Evolutionary conservation across 2,888 invertebrate genomes (phyloP).

Genomic region (Desoria tigrina): DNA sequence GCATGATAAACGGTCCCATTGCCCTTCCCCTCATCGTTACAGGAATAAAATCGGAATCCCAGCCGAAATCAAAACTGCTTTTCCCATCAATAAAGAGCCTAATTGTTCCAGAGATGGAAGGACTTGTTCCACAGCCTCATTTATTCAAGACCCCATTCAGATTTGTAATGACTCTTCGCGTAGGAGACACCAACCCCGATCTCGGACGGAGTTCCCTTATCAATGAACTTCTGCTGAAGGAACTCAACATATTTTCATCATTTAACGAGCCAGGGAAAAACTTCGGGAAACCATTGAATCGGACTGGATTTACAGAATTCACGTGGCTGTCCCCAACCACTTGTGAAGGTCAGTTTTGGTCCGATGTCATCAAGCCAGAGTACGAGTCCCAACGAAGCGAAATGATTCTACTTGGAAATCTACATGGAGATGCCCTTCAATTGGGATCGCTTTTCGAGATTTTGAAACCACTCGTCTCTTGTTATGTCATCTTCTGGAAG

Average conservation of each 20-base stretch:
- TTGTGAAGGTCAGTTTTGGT: conserved; percentile 13
- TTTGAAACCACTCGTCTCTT: conserved; percentile 3
- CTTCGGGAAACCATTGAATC: conserved; percentile 10
- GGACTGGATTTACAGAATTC: conserved; percentile 18
- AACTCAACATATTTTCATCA: not conserved
- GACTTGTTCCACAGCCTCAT: conserved; percentile 6
- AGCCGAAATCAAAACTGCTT: not conserved
- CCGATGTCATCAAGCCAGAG: not conserved
- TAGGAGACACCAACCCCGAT: not conserved
- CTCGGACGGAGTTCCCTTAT: conserved; percentile 5
- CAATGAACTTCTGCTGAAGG: not conserved
- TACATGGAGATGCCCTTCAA: conserved; percentile 9
- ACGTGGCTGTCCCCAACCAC: conserved; percentile 18
- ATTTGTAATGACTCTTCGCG: conserved; percentile 10
- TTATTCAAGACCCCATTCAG: conserved; percentile 5
- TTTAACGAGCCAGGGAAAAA: conserved; percentile 1
- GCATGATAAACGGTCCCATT: not conserved
- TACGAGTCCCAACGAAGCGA: not conserved
- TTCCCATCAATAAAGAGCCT: not conserved
- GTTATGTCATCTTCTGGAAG: conserved; percentile 16
- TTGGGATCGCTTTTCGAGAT: not conserved
- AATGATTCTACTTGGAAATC: conserved; percentile 8
- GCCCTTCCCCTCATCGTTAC: conserved; percentile 16
- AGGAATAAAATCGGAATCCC: not conserved
- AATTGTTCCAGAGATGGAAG: conserved; percentile 11